Evolutionary conservation across 2,888 invertebrate genomes (phyloP).

Genomic region (Emmelina monodactyla): DNA sequence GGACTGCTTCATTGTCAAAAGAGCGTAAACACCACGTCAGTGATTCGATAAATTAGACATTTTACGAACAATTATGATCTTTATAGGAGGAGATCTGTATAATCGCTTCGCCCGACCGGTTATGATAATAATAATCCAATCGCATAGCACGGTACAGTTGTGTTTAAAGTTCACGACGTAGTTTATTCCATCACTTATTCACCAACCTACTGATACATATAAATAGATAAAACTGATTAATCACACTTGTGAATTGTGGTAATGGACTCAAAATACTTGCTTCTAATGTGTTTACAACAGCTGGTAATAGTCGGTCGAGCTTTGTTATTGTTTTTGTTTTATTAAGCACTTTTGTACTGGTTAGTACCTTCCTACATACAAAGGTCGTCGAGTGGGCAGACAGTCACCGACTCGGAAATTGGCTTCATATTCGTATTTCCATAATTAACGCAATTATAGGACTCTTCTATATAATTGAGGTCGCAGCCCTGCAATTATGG

Average conservation of each 20-base stretch:
- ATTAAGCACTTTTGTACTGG: no score
- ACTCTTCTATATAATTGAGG: conserved; percentile 37
- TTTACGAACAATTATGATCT: conserved; percentile 35
- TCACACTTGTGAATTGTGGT: no score
- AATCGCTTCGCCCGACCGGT: conserved; percentile 36
- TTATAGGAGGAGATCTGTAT: conserved; percentile 36
- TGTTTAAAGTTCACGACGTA: no score
- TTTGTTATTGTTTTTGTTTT: no score
- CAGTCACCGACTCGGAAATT: conserved; percentile 31
- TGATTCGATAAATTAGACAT: conserved; percentile 31
- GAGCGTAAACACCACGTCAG: not conserved
- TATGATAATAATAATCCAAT: conserved; percentile 34
- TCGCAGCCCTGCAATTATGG: conserved; percentile 38
- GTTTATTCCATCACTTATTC: no score
- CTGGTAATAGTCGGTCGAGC: no score
- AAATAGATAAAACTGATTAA: no score
- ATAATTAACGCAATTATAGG: conserved; percentile 45
- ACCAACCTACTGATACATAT: no score
- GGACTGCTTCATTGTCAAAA: not conserved
- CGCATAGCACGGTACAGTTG: conserved; percentile 25
- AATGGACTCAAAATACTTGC: no score
- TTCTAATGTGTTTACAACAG: no score
- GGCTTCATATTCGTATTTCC: conserved; percentile 38
- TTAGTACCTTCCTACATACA: no score
- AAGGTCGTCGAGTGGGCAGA: conserved; percentile 28